Percentiles rank a stretch among this genome's conserved stretches.
Conservation (phyloP, 2,113 vertebrate species). For the Machaerirhynchus nigripectus region DNA sequence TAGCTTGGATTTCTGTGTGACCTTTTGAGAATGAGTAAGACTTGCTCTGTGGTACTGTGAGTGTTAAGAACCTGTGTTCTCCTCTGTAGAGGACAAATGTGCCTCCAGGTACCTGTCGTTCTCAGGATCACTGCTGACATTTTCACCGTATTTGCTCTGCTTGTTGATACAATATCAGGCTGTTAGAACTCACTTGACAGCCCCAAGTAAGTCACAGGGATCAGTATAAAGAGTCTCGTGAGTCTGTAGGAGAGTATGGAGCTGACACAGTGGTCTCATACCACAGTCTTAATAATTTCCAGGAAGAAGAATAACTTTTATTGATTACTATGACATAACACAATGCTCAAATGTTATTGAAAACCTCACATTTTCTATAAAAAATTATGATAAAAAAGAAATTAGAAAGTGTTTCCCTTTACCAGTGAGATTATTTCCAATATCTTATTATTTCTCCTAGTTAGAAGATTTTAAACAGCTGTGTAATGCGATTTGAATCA, state of each 20-base stretch:
- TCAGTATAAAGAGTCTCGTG: neutral
- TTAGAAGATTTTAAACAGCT: neutral
- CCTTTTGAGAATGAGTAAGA: neutral
- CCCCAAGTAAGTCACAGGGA: neutral
- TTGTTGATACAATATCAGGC: neutral
- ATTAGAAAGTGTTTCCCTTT: neutral
- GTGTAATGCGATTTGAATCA: neutral
- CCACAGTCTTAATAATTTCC: neutral
- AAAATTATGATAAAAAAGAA: neutral
- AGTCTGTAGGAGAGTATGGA: neutral
- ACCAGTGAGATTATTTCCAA: neutral
- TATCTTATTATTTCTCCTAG: neutral
- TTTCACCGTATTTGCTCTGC: neutral
- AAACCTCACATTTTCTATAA: neutral
- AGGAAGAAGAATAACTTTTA: neutral
- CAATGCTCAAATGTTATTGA: neutral
- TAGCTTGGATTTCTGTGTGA: neutral
- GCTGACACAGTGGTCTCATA: neutral
- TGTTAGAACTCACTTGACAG: neutral
- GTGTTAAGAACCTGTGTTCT: neutral
- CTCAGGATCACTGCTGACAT: neutral
- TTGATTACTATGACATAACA: neutral
- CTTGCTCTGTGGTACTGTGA: neutral
- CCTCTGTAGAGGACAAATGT: neutral
- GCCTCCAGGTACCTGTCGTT: rapidly evolving